These are phyloP conservation scores for Nomia melanderi DNA, from an alignment of 1,140 invertebrate genomes.

Conservation along the genomic window DNA sequence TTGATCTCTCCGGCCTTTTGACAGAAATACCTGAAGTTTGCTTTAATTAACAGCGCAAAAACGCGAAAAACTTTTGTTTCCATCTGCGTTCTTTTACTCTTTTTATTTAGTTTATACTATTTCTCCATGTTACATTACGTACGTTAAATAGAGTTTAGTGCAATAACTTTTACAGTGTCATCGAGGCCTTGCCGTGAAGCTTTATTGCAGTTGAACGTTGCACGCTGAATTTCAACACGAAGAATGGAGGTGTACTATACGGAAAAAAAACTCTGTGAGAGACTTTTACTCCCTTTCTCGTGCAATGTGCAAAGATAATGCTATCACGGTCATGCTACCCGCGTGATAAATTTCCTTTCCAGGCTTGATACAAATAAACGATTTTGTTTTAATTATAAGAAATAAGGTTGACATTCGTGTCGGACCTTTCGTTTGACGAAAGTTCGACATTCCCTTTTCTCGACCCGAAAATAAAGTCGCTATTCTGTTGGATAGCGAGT, in stretches of 20 bases:
- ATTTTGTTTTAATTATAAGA: not conserved
- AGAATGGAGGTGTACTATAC: not conserved
- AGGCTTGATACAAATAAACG: slow-evolving; percentile 4
- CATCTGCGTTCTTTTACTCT: not conserved
- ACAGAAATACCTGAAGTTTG: not conserved
- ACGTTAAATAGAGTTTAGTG: not conserved
- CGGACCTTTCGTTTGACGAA: too few species aligned
- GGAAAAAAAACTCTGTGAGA: not conserved
- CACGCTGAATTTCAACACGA: not conserved
- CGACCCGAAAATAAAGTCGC: too few species aligned
- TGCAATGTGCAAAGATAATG: not conserved
- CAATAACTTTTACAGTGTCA: slow-evolving; percentile 19
- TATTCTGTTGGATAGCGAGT: not conserved
- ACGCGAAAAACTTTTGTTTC: not conserved
- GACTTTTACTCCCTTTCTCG: slow-evolving; percentile 12
- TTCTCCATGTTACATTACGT: slow-evolving; percentile 5
- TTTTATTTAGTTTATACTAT: too few species aligned
- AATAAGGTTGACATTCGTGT: too few species aligned
- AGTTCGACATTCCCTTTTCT: too few species aligned
- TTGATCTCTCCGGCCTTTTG: too few species aligned
- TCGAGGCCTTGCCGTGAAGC: too few species aligned
- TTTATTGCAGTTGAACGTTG: not conserved
- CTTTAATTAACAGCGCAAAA: not conserved
- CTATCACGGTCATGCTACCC: not conserved
- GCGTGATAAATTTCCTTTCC: slow-evolving; percentile 7